Evolutionary conservation across 2,113 vertebrate species (phyloP).

Genomic region (Ailurus styani): DNA sequence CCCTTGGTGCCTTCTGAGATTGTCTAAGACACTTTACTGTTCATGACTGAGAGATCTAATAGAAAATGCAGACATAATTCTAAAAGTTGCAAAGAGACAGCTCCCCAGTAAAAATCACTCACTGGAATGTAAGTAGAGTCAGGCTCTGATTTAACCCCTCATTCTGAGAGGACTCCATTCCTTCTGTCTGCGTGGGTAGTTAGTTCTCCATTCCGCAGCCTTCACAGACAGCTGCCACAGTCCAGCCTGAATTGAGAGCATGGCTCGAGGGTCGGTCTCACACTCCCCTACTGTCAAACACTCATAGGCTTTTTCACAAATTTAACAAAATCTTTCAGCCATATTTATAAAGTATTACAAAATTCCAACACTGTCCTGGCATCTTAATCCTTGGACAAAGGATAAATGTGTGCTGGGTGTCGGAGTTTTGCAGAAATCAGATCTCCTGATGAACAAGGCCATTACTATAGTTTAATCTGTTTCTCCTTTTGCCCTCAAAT

Average conservation of each 20-base stretch:
- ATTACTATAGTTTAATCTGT: background rate
- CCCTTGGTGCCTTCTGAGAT: background rate
- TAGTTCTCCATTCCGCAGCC: background rate
- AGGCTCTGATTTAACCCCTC: background rate
- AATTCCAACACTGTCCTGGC: background rate
- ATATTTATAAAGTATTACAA: background rate
- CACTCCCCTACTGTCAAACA: background rate
- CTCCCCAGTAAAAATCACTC: background rate
- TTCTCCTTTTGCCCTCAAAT: background rate
- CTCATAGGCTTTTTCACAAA: background rate
- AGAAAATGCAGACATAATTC: background rate
- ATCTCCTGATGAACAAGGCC: background rate
- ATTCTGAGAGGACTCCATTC: background rate
- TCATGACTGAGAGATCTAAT: background rate
- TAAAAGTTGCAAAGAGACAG: background rate
- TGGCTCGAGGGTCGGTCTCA: background rate
- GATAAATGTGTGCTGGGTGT: background rate
- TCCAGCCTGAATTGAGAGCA: accelerated
- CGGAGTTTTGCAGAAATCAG: slow-evolving; percentile 22
- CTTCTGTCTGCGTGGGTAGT: background rate
- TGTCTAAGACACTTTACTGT: background rate
- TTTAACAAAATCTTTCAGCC: background rate
- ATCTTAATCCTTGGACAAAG: background rate
- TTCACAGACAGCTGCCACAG: background rate
- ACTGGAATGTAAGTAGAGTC: background rate